These are phyloP conservation scores for Nannospalax galili DNA, from an alignment of 2,113 vertebrate species.

Conservation along the genomic window DNA sequence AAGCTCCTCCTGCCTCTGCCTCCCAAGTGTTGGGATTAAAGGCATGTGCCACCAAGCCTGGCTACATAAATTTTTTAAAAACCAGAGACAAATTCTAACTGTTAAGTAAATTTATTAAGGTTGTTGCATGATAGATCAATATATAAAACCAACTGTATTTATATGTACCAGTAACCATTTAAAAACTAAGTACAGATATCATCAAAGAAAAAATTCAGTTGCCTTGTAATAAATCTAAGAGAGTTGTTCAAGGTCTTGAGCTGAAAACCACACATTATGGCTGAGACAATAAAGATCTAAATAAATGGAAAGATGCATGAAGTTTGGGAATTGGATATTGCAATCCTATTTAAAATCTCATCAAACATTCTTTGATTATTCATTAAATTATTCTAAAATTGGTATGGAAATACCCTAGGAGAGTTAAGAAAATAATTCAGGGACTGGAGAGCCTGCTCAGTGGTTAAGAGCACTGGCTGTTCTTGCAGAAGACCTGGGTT, in stretches of 20 bases:
- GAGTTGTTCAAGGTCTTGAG: neutral
- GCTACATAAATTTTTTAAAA: too few relatives aligned
- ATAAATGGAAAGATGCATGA: neutral
- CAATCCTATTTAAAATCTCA: neutral
- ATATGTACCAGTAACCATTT: neutral
- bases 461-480: too few relatives aligned
- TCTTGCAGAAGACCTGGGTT: too few relatives aligned
- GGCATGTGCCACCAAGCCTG: too few relatives aligned
- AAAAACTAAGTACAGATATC: neutral
- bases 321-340: neutral
- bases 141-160: neutral
- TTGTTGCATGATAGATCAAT: neutral
- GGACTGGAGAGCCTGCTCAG: too few relatives aligned
- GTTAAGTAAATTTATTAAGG: slow-evolving; percentile 13
- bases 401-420: neutral
- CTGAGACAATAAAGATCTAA: neutral
- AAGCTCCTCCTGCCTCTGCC: too few relatives aligned
- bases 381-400: neutral
- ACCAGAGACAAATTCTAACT: neutral
- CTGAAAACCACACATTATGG: neutral
- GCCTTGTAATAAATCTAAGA: neutral
- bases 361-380: neutral
- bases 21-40: too few relatives aligned
- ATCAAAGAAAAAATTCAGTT: neutral
- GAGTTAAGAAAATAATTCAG: neutral